Base-by-base conservation (phyloP, 2,797 vertebrate genomes). In the Mustela erminea region DNA sequence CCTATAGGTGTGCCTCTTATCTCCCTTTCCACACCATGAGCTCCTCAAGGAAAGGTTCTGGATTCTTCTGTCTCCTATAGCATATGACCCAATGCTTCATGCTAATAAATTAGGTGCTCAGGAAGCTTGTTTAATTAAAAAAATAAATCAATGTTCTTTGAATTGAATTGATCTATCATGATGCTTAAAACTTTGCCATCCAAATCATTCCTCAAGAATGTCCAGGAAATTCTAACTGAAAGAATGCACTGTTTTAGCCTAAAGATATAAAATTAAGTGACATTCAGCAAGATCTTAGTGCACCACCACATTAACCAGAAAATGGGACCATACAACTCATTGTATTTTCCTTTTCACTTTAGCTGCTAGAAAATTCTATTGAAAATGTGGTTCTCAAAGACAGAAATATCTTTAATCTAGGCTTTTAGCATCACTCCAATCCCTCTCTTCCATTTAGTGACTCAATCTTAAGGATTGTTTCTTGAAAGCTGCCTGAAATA, bases 81-180 rank as follows among this genome's bases (percentile, higher is more conserved):
- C 25, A 43, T 38, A 49, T 32, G 21, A 54, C 38, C 58, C 25
- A 54, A 54, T 56, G 43, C 32, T 64, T 41, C 21, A 27, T 38
- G 18, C 12, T 77, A n/a, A 81, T 13, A 58, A 46, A 90, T 21
- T 14, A 64, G 25, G 32, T 25, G 20, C 21, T 86, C 54, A 12
- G 49, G 35, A 84, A 43, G 23, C 56, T 68, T 60, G 7, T 72
- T 92, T 60, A 74, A 89, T 96, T 91, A 74, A 93, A 96, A 89
- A 46, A 46, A 70, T 64, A 80, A 91, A 66, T 74, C 56, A 62
- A 3, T 86, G 27, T 70, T 89, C 4, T 29, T 78, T 95, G 46
- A 81, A 87, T 62, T 56, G 23, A 94, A 83, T 52, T 90, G 46
- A 78, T 54, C 35, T 78, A 56, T 84, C 49, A 60, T 8, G 38